Evolutionary conservation across 2,113 vertebrate species (phyloP), one percentile per base, ranked within the genome.

Genomic region (Chaenocephalus aceratus): DNA sequence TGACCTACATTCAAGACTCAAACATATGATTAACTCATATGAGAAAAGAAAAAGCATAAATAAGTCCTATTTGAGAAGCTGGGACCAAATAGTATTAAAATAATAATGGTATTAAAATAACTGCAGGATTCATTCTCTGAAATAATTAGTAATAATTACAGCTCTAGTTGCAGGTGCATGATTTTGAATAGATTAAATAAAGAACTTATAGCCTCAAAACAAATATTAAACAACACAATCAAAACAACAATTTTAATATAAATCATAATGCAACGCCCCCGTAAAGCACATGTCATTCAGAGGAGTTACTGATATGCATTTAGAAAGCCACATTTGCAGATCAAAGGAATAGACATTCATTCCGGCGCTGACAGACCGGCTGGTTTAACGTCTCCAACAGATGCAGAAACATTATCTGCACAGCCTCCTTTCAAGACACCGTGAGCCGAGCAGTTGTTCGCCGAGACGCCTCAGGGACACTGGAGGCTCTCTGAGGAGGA

Each of bases 401-500:
- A 54, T 12, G 71, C 21, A 69, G 59, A 21, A 74, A 79, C 77
- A 69, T 57, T 1, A 62, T 68, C 72, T 61, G 15, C 66, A 79
- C 79, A 62, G 9, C 13, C 81, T 67, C 64, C 52, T 79, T 46
- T 53, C n/a, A 75, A 59, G 67, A 71, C 16, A 80, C 77, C 69
- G 3, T 64, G 88, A 84, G 80, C 80, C 13, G 12, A 72, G 63
- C 86, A 57, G 73, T 71, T 75, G 46, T 66, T 77, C 16, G 3
- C 51, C n/a, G 68, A 80, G 78, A 71, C 72, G 79, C 69, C 72
- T 66, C 30, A 2, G 75, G 72, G 79, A 15, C 2, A 58, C 54
- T 84, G 61, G 83, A 79, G 52, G 71, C 59, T 41, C 80, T 80
- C 82, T 18, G 67, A 86, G 67, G 82, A 82, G 62, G 70, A 61